phyloP scores from a whole-genome alignment of 2,888 invertebrate species.

The Orthosia gracilis region DNA sequence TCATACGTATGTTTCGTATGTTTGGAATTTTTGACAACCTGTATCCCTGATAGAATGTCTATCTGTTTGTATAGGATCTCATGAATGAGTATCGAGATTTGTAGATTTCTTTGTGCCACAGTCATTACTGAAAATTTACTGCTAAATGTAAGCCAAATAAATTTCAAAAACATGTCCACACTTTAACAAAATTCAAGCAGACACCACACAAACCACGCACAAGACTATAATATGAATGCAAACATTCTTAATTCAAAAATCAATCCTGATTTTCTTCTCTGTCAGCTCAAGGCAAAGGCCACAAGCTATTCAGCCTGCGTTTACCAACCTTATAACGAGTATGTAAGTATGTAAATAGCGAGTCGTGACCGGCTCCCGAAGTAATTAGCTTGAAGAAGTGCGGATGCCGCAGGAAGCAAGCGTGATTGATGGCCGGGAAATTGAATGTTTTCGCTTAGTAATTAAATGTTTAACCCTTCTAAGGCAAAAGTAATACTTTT shows the following conservation, averaged over 20 bases:
- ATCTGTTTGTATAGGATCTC: background rate
- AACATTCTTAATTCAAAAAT: conserved; percentile 17
- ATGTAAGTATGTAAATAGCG: conserved; percentile 72
- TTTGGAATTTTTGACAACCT: background rate
- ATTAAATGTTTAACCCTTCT: conserved; percentile 45
- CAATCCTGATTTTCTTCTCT: conserved; percentile 11
- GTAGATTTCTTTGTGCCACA: background rate
- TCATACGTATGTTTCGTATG: no score
- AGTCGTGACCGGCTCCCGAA: conserved; percentile 65
- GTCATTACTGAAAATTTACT: background rate
- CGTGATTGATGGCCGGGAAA: conserved; percentile 63
- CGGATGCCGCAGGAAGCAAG: conserved; percentile 53
- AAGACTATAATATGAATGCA: background rate
- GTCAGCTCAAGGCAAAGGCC: conserved; percentile 52
- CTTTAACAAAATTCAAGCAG: background rate
- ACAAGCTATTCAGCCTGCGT: conserved; percentile 41
- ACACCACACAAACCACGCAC: background rate
- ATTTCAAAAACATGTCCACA: background rate
- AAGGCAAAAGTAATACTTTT: background rate
- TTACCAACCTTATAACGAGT: conserved; percentile 47
- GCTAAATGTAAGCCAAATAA: background rate
- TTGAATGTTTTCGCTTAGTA: conserved; percentile 60
- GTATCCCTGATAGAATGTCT: background rate
- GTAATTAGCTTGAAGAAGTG: conserved; percentile 65
- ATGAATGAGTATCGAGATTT: background rate